Conservation (phyloP, 2,797 vertebrate genomes). For the Anisognathus igniventris region DNA sequence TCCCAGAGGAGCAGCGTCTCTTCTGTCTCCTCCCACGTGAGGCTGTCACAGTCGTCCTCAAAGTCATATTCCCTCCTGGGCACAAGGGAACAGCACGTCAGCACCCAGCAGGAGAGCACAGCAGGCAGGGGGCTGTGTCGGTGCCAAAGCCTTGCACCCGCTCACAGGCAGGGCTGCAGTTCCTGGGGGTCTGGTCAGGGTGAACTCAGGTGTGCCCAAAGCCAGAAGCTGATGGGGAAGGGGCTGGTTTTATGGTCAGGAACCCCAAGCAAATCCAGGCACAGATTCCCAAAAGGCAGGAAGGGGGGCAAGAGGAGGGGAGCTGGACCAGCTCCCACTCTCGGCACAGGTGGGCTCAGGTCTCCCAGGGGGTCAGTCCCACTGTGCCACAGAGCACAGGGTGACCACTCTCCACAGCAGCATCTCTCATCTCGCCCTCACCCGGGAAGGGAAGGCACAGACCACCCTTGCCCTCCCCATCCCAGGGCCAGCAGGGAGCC, state of each 20-base stretch:
- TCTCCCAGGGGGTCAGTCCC: neutral
- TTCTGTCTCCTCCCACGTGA: slow-evolving; percentile 97
- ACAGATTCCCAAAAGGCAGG: neutral
- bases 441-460: rapidly evolving
- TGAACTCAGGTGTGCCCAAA: neutral
- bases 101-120: neutral
- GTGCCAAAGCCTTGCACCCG: rapidly evolving
- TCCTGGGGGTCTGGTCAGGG: neutral
- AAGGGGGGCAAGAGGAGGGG: neutral
- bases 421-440: neutral
- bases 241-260: neutral
- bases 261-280: neutral
- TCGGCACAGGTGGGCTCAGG: rapidly evolving
- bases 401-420: rapidly evolving
- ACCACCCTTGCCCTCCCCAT: neutral
- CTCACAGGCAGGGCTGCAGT: neutral
- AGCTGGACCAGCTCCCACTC: neutral
- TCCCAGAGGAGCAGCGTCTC: slow-evolving; percentile 96
- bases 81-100: slow-evolving; percentile 15
- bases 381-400: neutral
- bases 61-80: slow-evolving; percentile 92
- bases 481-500: neutral
- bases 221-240: rapidly evolving
- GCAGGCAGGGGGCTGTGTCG: rapidly evolving
- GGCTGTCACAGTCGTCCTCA: slow-evolving; percentile 96